Base-by-base conservation (phyloP, 1,140 invertebrate species). In the Sitodiplosis mosellana region DNA sequence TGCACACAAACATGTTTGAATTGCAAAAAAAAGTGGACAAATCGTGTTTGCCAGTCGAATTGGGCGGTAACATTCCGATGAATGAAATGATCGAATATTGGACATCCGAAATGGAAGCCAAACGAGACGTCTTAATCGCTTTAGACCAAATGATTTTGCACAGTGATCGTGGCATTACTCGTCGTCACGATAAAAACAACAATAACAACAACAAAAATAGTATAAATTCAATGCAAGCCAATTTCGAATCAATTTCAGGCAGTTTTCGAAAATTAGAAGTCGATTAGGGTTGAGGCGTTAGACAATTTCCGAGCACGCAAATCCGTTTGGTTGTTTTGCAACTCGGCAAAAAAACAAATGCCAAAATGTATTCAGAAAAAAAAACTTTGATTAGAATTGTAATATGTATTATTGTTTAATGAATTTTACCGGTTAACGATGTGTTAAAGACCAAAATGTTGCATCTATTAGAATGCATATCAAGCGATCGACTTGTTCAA, bases 21-120 rank as follows among this genome's bases (percentile, higher is more conserved):
- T 56, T 87, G 22, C 69, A 75, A 46, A 71, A 76, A 51, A 55
- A 65, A 7, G 65, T 87, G 8, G 73, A 81, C 50, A 57, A 71
- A 1, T 70, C 72, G 41, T 83, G 82, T 51, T 61, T 89, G 20
- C 86, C 85, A 0, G 72, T 75, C 33, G 78, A 82, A 55, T 83
- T 83, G 58, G 85, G 85, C 2, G 86, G 85, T 0, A 67, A 71
- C 14, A 67, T 85, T 47, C 77, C 82, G 21, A 64, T 81, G 48
- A 65, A 73, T 2, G 77, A 83, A 41, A 87, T 89, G 82, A 79
- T 83, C n/a, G 69, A 74, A 60, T 68, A 63, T 52, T 81, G 81
- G 56, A 79, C 80, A 52, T 67, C 71, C 44, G 66, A 74, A 40
- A 54, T 87, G 12, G 60, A 67, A 37, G 66, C 70, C 19, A 79